Base-by-base conservation (phyloP, 2,888 invertebrate genomes). In the Tachystola acroxantha region DNA sequence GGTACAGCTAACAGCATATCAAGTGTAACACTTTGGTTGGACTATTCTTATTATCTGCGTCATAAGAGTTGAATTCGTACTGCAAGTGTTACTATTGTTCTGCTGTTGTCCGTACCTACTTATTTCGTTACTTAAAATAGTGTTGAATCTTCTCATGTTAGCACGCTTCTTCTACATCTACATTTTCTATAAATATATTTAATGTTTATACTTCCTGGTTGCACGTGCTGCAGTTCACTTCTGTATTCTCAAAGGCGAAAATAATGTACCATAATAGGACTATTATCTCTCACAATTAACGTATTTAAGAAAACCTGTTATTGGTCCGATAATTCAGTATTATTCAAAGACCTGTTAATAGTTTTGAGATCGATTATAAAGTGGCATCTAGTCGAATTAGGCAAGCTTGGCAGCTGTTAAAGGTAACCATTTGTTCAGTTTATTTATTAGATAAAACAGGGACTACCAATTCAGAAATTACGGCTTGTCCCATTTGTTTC, bases 401-500 rank as follows among this genome's bases (percentile, higher is more conserved):
- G 12, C 16, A 11, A 29, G 32, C 35, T 35, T 42, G 37, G 37
- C 41, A 35, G 41, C n/a, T 35, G 26, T 20, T 19, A 11, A 32
- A 32, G 3, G 7, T 27, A n/a, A 16, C 26, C 10, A 2, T 28
- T 28, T 24, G 2, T 10, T 34, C 10, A 34, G 10, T n/a, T n/a
- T n/a, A n/a, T n/a, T n/a, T n/a, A n/a, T n/a, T n/a, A n/a, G n/a
- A 11, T 12, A 22, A 32, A 12, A 25, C 13, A n/a, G 12, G 6
- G n/a, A 2, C 5, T 27, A 27, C 10, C 11, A 29, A 38, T 63
- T 58, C 46, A 50, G 45, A 43, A 45, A 38, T 41, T 36, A 51
- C 56, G 71, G 66, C 72, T 74, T 68, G 74, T 64, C 64, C 67
- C 53, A 48, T 50, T 55, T 54, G 65, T 72, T 73, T 69, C 59